Base-by-base conservation (phyloP, 2,888 invertebrate species). In the Caenorhabditis sp. region DNA sequence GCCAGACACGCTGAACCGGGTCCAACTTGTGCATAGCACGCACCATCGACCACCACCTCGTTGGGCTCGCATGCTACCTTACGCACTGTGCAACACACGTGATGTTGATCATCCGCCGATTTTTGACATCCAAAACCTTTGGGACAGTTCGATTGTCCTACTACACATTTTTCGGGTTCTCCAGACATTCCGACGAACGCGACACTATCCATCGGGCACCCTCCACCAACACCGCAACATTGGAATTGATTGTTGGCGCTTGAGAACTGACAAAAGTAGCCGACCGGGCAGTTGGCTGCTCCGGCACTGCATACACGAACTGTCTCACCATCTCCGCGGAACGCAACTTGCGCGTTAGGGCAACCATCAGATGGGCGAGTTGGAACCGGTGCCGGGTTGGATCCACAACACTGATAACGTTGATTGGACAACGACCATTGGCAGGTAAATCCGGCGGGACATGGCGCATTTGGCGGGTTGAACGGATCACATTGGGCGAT, bases 381-480 rank as follows among this genome's bases (percentile, higher is more conserved):
- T 14, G 70, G 72, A 1, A 65, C 56, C 14, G 81, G 78, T 14
- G 75, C 73, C 1, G 79, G 77, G 49, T 76, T 78, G 2, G 76
- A 74, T 14, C 80, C 80, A 64, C 80, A 80, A 61, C 80, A 80
- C 54, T 81, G 80, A 38, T 80, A 78, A 5, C 76, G 67, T 60
- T 78, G 76, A 62, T 80, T 81, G 5, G 70, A 66, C 10, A 66
- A 69, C 1, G 78, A 80, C 81, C 81, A 81, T 62, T 81, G 81
- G 36, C 81, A 81, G 14, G 79, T 81, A 65, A 73, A 80, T n/a
- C 70, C 77, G 17, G 50, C 57, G 12, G 83, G 83, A 68, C 85
- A 85, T 17, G 84, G 84, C 21, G 84, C 82, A 68, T 85, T 85
- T 17, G 83, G 82, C 14, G 85, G 84, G 58, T 84, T 85, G 80